A percentile compares a stretch with the other conserved stretches of the same genome.
These are phyloP conservation scores for Anoplolepis gracilipes DNA, from an alignment of 1,140 invertebrate species.

Conservation along the genomic window DNA sequence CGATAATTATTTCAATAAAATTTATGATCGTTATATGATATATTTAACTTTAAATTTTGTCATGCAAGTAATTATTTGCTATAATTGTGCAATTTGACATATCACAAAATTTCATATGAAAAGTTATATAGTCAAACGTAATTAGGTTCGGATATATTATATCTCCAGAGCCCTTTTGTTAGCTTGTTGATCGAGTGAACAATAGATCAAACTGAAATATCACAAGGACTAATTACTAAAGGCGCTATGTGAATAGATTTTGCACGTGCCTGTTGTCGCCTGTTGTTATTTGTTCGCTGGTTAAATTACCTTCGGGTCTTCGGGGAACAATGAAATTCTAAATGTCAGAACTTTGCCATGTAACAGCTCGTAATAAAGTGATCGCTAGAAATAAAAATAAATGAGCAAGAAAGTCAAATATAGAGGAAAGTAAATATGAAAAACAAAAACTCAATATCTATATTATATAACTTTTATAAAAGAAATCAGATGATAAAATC, in stretches of 20 bases:
- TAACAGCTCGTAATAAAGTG: neutral
- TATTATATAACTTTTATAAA: no score
- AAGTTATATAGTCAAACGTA: neutral
- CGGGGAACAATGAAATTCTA: conserved; percentile 52
- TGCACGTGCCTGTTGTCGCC: neutral
- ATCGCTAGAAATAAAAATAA: conserved; percentile 14
- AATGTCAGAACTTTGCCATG: conserved; percentile 45
- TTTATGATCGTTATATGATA: neutral
- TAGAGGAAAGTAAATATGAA: conserved; percentile 6
- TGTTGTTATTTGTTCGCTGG: conserved; percentile 24
- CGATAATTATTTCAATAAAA: neutral
- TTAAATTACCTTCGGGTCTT: conserved; percentile 20
- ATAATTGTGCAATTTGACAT: neutral
- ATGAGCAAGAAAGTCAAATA: neutral
- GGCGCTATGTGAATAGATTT: conserved; percentile 37
- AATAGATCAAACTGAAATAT: conserved; percentile 40
- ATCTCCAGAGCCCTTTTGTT: neutral
- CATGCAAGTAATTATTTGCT: neutral
- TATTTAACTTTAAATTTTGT: neutral
- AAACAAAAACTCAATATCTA: neutral
- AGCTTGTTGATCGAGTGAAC: conserved; percentile 4
- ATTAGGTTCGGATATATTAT: neutral
- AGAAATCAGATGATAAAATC: neutral
- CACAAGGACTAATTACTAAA: conserved; percentile 52
- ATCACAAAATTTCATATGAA: neutral